A percentile compares a stretch with the other conserved stretches of the same genome.
Evolutionary conservation across 2,888 invertebrate genomes (phyloP).

Genomic region (Drosophila eohydei): DNA sequence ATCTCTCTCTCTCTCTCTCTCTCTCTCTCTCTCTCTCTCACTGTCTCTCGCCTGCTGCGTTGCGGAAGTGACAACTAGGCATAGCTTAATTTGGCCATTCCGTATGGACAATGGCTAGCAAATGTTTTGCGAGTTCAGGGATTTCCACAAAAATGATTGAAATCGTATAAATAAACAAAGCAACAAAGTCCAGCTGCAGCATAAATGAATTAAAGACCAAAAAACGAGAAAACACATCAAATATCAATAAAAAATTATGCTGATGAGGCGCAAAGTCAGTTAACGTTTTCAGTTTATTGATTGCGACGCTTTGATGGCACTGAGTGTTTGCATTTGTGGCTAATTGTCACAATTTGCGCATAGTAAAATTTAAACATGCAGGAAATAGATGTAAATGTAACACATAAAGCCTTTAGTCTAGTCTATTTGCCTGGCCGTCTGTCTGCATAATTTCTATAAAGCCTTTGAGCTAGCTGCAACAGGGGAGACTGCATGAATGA

Average conservation of each 20-base stretch:
- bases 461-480: neutral
- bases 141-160: constrained; percentile 29
- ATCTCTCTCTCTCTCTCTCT: neutral
- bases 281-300: constrained; percentile 5
- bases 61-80: constrained; percentile 54
- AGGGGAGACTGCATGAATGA: neutral
- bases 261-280: constrained; percentile 1
- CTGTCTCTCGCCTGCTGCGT: constrained; percentile 3
- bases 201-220: constrained; percentile 2
- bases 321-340: neutral
- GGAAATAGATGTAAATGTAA: no score
- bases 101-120: constrained; percentile 36
- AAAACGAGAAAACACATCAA: neutral
- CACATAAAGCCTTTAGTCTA: neutral
- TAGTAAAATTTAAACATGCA: no score
- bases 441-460: neutral
- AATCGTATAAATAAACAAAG: constrained; percentile 22
- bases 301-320: neutral
- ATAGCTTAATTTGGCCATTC: constrained; percentile 49
- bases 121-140: constrained; percentile 36
- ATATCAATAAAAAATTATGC: constrained; percentile 15
- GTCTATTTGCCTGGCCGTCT: neutral
- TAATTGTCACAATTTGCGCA: constrained; percentile 1
- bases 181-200: neutral
- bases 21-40: neutral